These are phyloP conservation scores for Beris chalybata DNA, from an alignment of 2,888 invertebrate species.

Conservation along the genomic window DNA sequence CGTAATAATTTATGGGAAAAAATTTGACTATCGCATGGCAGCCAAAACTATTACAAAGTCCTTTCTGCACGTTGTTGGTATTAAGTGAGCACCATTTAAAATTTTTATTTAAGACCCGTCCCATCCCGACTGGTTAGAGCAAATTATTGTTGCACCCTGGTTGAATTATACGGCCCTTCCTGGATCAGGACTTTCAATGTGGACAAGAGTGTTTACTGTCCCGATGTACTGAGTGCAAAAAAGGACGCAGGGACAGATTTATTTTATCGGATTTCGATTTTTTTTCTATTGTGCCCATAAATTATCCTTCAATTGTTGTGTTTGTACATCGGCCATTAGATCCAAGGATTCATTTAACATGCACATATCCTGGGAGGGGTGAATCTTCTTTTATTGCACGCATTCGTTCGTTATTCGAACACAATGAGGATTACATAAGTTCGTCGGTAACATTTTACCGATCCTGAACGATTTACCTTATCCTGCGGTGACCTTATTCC, in stretches of 20 bases:
- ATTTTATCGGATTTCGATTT: slow-evolving; percentile 23
- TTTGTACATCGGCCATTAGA: slow-evolving; percentile 27
- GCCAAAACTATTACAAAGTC: too few relatives aligned
- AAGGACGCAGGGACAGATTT: slow-evolving; percentile 16
- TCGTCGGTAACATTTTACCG: slow-evolving; percentile 7
- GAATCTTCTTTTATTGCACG: not conserved
- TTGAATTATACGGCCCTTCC: not conserved
- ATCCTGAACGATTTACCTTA: slow-evolving; percentile 8
- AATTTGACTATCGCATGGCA: too few relatives aligned
- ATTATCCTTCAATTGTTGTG: slow-evolving; percentile 30
- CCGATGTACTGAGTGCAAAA: too few relatives aligned
- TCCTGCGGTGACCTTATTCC: slow-evolving; percentile 17
- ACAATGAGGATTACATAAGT: slow-evolving; percentile 30
- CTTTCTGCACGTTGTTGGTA: too few relatives aligned
- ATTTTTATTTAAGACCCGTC: not conserved
- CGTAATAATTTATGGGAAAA: too few relatives aligned
- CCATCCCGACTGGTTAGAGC: not conserved
- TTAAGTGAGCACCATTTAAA: too few relatives aligned
- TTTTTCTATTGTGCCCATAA: slow-evolving; percentile 15
- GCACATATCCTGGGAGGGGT: slow-evolving; percentile 14
- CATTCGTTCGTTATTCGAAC: slow-evolving; percentile 4
- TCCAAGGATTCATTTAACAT: slow-evolving; percentile 29
- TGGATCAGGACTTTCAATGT: too few relatives aligned
- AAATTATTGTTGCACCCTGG: slow-evolving; percentile 17
- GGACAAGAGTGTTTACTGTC: too few relatives aligned